Evolutionary conservation across 2,888 invertebrate genomes (phyloP).

Genomic region (Adelognathus sp.): DNA sequence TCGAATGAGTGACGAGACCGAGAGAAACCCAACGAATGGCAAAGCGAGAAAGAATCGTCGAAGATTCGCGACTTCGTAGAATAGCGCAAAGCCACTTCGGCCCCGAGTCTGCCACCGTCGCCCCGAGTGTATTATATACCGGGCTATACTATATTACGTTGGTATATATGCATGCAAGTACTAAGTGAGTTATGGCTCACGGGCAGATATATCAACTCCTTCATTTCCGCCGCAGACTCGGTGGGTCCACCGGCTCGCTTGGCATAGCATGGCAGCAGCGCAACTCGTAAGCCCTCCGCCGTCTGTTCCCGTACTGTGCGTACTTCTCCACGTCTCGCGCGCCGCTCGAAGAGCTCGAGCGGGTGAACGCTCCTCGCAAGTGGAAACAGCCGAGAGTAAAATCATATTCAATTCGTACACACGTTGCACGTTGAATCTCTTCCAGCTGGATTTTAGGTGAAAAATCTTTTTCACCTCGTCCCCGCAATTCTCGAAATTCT

Average conservation of each 20-base stretch:
- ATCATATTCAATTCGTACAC: conserved; percentile 38
- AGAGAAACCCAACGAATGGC: neutral
- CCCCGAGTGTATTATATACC: conserved; percentile 42
- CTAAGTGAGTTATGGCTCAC: conserved; percentile 78
- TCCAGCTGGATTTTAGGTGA: neutral
- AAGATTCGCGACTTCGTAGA: neutral
- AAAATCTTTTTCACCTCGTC: neutral
- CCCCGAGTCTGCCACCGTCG: conserved; percentile 45
- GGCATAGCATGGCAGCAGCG: conserved; percentile 43
- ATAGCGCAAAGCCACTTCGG: conserved; percentile 11
- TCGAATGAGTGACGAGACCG: neutral
- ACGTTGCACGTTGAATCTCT: neutral
- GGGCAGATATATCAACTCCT: conserved; percentile 79
- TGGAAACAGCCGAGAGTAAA: conserved; percentile 40
- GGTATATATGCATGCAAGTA: conserved; percentile 64
- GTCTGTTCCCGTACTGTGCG: neutral
- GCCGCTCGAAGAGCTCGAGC: conserved; percentile 27
- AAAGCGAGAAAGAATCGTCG: neutral
- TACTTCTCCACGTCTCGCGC: neutral
- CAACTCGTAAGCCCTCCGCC: conserved; percentile 46
- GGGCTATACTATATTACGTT: conserved; percentile 37
- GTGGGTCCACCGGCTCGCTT: conserved; percentile 61
- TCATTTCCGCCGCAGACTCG: conserved; percentile 79
- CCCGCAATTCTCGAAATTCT: neutral
- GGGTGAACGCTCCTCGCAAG: conserved; percentile 19